Conservation (phyloP, 2,113 vertebrate genomes). For the Oophaga pumilio region DNA sequence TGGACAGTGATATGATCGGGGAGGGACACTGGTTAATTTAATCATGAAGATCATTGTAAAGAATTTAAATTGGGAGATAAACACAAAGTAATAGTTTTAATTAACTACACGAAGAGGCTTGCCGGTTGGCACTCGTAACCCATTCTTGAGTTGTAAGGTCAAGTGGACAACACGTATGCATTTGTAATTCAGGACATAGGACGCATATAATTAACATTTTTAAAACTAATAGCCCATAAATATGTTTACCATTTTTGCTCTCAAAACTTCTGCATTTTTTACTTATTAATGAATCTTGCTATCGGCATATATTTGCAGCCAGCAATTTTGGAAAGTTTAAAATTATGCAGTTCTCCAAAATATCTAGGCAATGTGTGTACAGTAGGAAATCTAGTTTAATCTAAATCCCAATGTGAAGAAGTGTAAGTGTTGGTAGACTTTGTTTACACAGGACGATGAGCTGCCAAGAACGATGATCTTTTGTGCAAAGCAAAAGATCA, state of each 20-base stretch:
- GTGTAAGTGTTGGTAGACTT: no score
- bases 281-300: slow-evolving; percentile 1
- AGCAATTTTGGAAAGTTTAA: background rate
- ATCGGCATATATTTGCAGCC: background rate
- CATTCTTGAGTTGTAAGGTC: background rate
- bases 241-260: slow-evolving; percentile 15
- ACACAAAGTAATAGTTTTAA: background rate
- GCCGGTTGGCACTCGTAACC: background rate
- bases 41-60: slow-evolving; percentile 3
- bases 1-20: background rate
- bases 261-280: background rate
- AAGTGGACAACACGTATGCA: background rate
- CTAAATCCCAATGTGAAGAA: no score
- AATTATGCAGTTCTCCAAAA: background rate
- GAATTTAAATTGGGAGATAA: slow-evolving; percentile 16
- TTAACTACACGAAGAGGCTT: background rate
- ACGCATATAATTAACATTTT: background rate
- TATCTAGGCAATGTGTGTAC: background rate
- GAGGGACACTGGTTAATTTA: background rate
- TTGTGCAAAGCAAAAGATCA: no score
- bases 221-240: slow-evolving; percentile 3
- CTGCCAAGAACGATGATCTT: no score
- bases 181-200: background rate
- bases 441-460: no score
- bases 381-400: background rate